These are phyloP conservation scores for Microcebus ravelobensis DNA, from an alignment of 2,113 vertebrate species.

Conservation along the genomic window DNA sequence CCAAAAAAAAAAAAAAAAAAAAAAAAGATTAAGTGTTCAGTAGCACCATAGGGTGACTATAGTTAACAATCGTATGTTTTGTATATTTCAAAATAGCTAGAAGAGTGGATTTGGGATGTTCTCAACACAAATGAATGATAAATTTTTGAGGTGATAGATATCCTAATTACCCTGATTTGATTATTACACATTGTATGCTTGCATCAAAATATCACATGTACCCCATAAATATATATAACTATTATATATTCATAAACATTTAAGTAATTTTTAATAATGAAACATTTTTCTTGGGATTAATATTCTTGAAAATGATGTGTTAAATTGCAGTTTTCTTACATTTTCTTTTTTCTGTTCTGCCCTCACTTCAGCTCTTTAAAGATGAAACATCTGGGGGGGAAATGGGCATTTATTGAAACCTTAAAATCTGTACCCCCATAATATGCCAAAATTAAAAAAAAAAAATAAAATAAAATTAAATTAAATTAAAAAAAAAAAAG, in stretches of 20 bases:
- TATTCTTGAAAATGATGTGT: not conserved
- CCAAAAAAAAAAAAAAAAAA: too few species aligned
- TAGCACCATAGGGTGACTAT: not conserved
- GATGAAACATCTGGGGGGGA: slow-evolving; percentile 27
- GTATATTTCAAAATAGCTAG: not conserved
- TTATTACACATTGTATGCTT: not conserved
- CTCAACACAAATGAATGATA: not conserved
- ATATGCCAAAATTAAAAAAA: too few species aligned
- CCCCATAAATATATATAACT: not conserved
- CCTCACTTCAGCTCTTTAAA: not conserved
- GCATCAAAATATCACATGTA: not conserved
- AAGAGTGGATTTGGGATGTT: not conserved
- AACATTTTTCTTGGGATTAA: not conserved
- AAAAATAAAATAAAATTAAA: too few species aligned
- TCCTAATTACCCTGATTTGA: not conserved
- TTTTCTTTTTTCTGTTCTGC: not conserved
- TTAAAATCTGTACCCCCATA: too few species aligned
- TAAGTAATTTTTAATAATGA: not conserved
- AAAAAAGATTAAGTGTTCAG: not conserved
- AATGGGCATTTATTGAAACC: too few species aligned
- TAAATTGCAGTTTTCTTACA: not conserved
- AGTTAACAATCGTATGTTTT: not conserved
- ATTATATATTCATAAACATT: not conserved
- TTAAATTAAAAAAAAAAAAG: too few species aligned
- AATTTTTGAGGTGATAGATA: not conserved